Evolutionary conservation across 2,113 vertebrate species (phyloP), one percentile per base, ranked within the genome.

Genomic region (Panurus biarmicus): DNA sequence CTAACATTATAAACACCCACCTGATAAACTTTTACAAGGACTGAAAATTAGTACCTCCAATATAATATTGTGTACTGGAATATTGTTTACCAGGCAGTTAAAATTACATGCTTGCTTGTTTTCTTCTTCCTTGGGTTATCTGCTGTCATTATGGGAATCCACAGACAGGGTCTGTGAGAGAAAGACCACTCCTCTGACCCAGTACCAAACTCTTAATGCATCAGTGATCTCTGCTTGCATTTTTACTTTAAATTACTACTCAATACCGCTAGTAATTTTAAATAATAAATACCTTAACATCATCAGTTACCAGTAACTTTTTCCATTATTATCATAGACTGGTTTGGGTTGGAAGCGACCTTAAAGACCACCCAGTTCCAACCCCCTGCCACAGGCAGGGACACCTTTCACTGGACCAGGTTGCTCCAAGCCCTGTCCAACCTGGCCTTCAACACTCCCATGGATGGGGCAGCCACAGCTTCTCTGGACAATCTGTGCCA

Each of bases 151-250:
- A 42, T 12, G 2, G 0, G 14, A 87, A 67, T 12, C 14, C 35
- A 10, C 0, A 2, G 1, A 24, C 13, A 33, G 4, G 17, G 15
- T 3, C n/a, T n/a, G n/a, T n/a, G n/a, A n/a, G 8, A 54, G 21
- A 21, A 48, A 3, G 12, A 33, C 18, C 10, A 54, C 85, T 71
- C 29, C 36, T 45, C 45, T 28, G 26, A 44, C 3, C 31, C 54
- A 26, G 8, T 1, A 45, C 25, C 9, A 28, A 58, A 74, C 8
- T 36, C n/a, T 28, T 9, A 57, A 64, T 1, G 25, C 20, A 64
- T 9, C 66, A 24, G 5, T 3, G 0, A 25, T 42, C 38, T 25
- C 3, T 7, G 7, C 1, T 28, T 22, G 14, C 15, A 10, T n/a
- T 83, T 71, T 51, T 28, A n/a, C 15, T 50, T 48, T 7, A 65